A percentile compares a stretch with the other conserved stretches of the same genome.
These are phyloP conservation scores for Leucoraja ocellata DNA, from an alignment of 2,797 vertebrate species.

Conservation along the genomic window DNA sequence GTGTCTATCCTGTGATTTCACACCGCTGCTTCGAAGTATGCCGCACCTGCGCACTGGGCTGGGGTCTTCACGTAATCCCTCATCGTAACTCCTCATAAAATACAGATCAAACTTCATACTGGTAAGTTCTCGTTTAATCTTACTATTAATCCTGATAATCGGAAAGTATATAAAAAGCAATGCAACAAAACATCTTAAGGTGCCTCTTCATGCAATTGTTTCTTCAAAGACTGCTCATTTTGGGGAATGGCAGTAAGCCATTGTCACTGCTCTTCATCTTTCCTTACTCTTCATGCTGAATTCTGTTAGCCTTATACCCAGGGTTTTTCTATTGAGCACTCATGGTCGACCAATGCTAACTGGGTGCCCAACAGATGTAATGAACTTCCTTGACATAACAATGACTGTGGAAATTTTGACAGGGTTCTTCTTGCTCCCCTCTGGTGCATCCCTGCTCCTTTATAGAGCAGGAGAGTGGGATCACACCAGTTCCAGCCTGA, in stretches of 20 bases:
- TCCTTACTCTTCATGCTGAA: too few species aligned
- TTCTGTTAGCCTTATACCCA: not conserved
- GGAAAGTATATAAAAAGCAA: not conserved
- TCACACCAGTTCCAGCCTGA: not conserved
- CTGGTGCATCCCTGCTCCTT: not conserved
- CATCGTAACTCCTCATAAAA: too few species aligned
- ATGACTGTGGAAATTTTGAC: not conserved
- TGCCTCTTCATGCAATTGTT: not conserved
- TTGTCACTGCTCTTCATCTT: too few species aligned
- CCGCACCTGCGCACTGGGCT: too few species aligned
- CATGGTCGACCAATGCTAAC: not conserved
- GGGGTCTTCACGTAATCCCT: too few species aligned
- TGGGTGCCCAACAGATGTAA: too few species aligned
- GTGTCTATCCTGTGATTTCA: too few species aligned
- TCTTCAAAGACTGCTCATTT: not conserved
- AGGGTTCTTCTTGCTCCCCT: too few species aligned
- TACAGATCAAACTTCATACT: too few species aligned
- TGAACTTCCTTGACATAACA: not conserved
- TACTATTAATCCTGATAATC: not conserved
- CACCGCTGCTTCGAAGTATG: too few species aligned
- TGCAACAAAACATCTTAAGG: not conserved
- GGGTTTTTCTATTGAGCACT: not conserved
- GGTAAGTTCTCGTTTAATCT: too few species aligned
- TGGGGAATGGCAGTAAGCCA: too few species aligned
- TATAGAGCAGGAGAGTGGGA: not conserved